phyloP scores from a whole-genome alignment of 2,113 vertebrate species.

The Zosterops lateralis region DNA sequence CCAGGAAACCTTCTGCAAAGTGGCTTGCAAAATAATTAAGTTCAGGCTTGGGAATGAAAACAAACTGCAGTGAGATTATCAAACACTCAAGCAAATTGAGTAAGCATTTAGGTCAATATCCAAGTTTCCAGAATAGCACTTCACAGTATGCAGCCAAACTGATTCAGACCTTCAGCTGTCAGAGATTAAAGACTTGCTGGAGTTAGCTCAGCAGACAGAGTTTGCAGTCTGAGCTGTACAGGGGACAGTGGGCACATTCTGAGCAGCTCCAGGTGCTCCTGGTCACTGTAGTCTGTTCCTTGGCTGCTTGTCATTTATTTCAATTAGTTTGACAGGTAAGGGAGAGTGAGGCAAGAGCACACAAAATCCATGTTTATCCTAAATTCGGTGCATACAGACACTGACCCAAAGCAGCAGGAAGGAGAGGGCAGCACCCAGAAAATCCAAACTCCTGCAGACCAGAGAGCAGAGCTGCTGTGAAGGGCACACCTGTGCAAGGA shows the following conservation, averaged over 20 bases:
- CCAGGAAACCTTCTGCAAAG: background rate
- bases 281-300: fast-evolving
- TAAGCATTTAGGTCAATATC: background rate
- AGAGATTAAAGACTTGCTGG: background rate
- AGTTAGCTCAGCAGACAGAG: fast-evolving
- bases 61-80: background rate
- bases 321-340: background rate
- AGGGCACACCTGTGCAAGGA: background rate
- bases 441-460: background rate
- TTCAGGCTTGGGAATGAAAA: background rate
- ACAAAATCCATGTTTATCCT: background rate
- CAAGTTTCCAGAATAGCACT: background rate
- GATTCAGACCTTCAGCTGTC: background rate
- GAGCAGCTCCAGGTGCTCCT: background rate
- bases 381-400: fast-evolving
- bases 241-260: fast-evolving
- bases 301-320: background rate
- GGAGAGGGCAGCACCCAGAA: background rate
- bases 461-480: background rate
- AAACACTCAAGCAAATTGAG: fast-evolving
- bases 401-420: too few relatives aligned
- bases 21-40: background rate
- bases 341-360: background rate
- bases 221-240: fast-evolving
- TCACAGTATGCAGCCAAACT: fast-evolving